A percentile compares a stretch with the other conserved stretches of the same genome.
Conservation (phyloP, 2,113 vertebrate species). For the Callipepla squamata region DNA sequence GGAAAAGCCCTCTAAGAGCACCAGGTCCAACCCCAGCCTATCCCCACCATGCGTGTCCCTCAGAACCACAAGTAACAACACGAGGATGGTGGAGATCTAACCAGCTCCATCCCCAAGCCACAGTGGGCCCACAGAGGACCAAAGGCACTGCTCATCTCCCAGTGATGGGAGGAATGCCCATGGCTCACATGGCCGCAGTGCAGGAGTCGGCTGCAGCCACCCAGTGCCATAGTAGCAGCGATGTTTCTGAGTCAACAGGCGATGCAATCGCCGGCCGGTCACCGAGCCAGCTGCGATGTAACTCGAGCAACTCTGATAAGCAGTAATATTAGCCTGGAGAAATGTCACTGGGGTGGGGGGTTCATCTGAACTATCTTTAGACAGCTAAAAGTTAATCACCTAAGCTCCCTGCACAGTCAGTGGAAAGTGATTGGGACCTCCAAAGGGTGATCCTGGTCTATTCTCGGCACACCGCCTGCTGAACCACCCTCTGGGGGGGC, state of each 20-base stretch:
- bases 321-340: background rate
- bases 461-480: background rate
- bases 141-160: background rate
- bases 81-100: background rate
- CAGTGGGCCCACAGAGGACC: background rate
- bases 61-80: background rate
- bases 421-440: constrained; percentile 51
- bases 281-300: constrained; percentile 39
- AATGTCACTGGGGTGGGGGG: background rate
- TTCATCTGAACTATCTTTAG: constrained; percentile 45
- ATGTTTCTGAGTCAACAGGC: constrained; percentile 50
- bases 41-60: no score
- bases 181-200: background rate
- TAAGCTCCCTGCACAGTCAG: background rate
- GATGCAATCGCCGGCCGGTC: background rate
- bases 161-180: background rate
- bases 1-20: no score
- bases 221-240: constrained; percentile 18
- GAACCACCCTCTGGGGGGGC: background rate
- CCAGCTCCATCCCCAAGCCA: background rate
- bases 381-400: background rate
- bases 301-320: background rate
- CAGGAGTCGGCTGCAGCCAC: background rate
- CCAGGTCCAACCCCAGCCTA: no score
- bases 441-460: constrained; percentile 48